A percentile compares a stretch with the other conserved stretches of the same genome.
Evolutionary conservation across 1,140 invertebrate species (phyloP).

Genomic region (Drosophila kanapiae): DNA sequence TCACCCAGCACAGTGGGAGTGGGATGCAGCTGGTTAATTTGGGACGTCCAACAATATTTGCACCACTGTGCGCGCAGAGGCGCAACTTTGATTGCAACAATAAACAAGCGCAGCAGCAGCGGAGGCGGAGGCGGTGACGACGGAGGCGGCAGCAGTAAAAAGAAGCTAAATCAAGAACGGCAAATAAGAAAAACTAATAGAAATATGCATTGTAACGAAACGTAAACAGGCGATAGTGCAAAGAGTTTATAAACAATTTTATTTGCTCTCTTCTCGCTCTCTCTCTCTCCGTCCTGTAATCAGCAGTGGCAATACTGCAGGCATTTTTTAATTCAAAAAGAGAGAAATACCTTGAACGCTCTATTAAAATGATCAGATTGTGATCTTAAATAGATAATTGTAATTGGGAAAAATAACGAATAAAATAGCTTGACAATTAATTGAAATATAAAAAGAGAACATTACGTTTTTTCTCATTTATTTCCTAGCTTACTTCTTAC

Average conservation of each 20-base stretch:
- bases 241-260: constrained; percentile 31
- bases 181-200: constrained; percentile 57
- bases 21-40: neutral
- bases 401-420: neutral
- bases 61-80: constrained; percentile 30
- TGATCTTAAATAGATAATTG: neutral
- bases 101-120: constrained; percentile 35
- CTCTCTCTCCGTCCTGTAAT: constrained; percentile 6
- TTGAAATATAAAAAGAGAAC: neutral
- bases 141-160: constrained; percentile 15
- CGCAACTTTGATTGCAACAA: constrained; percentile 61
- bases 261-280: constrained; percentile 22
- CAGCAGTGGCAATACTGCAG: constrained; percentile 6
- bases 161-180: constrained; percentile 27
- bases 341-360: neutral
- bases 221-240: constrained; percentile 73
- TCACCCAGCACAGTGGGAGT: constrained; percentile 16
- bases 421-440: neutral
- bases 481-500: too few relatives aligned
- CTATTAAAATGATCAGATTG: neutral
- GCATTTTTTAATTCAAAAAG: constrained; percentile 1
- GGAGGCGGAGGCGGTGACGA: neutral
- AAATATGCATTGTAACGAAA: constrained; percentile 68
- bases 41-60: constrained; percentile 8
- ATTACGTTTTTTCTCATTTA: too few relatives aligned